phyloP scores from a whole-genome alignment of 2,888 invertebrate genomes.

The Incurvaria masculella region DNA sequence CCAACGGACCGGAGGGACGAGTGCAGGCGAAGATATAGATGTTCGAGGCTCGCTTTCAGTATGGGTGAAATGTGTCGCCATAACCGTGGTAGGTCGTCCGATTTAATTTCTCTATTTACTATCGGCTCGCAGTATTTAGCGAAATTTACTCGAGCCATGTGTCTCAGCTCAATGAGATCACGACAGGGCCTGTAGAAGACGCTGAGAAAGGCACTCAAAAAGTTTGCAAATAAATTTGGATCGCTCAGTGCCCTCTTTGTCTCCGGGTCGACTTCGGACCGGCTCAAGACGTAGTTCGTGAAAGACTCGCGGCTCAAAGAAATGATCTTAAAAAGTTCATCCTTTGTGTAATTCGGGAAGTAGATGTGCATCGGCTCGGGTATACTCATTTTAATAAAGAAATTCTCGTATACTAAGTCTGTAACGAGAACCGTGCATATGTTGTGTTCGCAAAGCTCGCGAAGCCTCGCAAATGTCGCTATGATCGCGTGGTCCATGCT shows the following conservation, averaged over 20 bases:
- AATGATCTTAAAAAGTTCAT: constrained; percentile 57
- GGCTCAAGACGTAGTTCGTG: constrained; percentile 28
- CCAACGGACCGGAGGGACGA: constrained; percentile 22
- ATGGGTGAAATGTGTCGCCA: constrained; percentile 80
- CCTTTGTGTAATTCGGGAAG: constrained; percentile 79
- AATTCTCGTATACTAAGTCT: constrained; percentile 79
- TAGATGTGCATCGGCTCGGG: constrained; percentile 69
- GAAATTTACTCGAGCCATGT: constrained; percentile 77
- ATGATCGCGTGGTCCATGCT: constrained; percentile 72
- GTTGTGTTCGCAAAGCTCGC: constrained; percentile 68
- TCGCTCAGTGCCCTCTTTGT: constrained; percentile 32
- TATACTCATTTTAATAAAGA: constrained; percentile 64
- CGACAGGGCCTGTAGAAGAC: constrained; percentile 83
- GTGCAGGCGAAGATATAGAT: constrained; percentile 70
- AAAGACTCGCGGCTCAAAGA: constrained; percentile 35
- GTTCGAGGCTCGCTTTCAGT: constrained; percentile 69
- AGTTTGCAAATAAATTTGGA: constrained; percentile 69
- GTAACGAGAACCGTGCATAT: constrained; percentile 75
- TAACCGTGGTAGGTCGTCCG: constrained; percentile 64
- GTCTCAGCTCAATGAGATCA: constrained; percentile 77
- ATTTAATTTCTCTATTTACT: constrained; percentile 58
- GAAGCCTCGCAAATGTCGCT: constrained; percentile 67
- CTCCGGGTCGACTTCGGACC: constrained; percentile 26
- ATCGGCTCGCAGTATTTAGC: constrained; percentile 78
- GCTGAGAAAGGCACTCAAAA: constrained; percentile 77